A percentile compares a stretch with the other conserved stretches of the same genome.
Conservation (phyloP, 2,113 vertebrate species). For the Lipophrys pholis region DNA sequence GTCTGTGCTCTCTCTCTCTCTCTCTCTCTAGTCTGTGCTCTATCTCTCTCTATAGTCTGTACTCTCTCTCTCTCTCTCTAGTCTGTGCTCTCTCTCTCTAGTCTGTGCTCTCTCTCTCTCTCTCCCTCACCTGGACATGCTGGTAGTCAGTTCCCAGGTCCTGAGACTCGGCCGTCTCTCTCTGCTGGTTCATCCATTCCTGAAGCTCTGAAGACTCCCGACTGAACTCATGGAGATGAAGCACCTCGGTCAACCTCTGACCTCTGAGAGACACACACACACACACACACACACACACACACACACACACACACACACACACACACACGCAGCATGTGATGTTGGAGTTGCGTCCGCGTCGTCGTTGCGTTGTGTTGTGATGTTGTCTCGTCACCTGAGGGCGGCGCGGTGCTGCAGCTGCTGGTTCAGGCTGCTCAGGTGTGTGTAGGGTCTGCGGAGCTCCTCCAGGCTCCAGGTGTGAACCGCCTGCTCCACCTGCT, state of each 20-base stretch:
- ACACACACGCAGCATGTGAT: too few species aligned
- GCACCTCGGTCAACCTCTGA: conserved; percentile 82
- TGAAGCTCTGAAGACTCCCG: conserved; percentile 85
- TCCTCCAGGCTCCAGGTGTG: conserved; percentile 73
- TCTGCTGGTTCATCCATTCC: conserved; percentile 86
- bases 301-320: too few species aligned
- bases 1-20: too few species aligned
- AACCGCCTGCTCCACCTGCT: conserved; percentile 69
- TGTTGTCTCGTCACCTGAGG: conserved; percentile 77
- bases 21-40: too few species aligned
- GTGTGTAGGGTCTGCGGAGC: conserved; percentile 75
- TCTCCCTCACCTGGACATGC: conserved; percentile 60
- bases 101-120: too few species aligned
- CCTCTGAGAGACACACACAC: conserved; percentile 36
- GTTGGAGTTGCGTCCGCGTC: too few species aligned
- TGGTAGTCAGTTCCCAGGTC: conserved; percentile 86
- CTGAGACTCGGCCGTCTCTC: conserved; percentile 79
- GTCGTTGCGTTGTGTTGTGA: too few species aligned
- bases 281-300: too few species aligned
- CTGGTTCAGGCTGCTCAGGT: conserved; percentile 76
- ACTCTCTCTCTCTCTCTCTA: too few species aligned
- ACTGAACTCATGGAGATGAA: conserved; percentile 86
- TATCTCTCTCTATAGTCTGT: too few species aligned
- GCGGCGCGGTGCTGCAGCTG: conserved; percentile 81
- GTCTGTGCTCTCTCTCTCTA: too few species aligned